Evolutionary conservation across 2,113 vertebrate species (phyloP), one percentile per base, ranked within the genome.

Genomic region (Peucedramus taeniatus): DNA sequence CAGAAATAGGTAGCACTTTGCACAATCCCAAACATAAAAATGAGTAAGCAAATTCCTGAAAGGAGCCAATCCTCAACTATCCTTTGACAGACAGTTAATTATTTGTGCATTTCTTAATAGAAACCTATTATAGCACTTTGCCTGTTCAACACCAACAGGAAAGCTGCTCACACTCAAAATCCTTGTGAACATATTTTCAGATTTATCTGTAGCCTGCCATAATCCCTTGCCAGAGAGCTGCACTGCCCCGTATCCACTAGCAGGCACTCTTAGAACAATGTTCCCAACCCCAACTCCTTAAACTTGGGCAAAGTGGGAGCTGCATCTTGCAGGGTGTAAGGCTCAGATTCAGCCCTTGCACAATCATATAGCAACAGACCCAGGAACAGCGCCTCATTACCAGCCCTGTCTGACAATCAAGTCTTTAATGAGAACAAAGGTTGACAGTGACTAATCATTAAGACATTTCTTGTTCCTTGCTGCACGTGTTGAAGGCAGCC

Each of bases 391-490:
- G 88, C 94, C 97, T 97, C 97, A 94, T 97, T 98, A 97, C 90
- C 17, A 97, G 97, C 94, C 97, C 78, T 64, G 87, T 93, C 85
- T 65, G 31, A 98, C 97, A 97, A 97, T 96, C 97, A 82, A 94
- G 97, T 88, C 97, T 98, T 98, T 97, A 98, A 97, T 31, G 54
- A 96, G 97, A 98, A 98, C 98, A 98, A 97, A 97, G 97, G 97
- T 95, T 97, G 97, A 95, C 96, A 97, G 97, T 97, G 98, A 98
- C 98, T 97, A 98, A 98, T 98, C 97, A 97, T 97, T 96, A 97
- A 96, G 97, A 91, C 70, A 96, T 89, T 97, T 97, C 98, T 97
- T 97, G 96, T 97, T 97, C 95, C 87, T 94, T 44, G 90, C 72
- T 89, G 97, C 98, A 98, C 96, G 98, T 98, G 98, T 96, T 96